Evolutionary conservation across 2,113 vertebrate genomes (phyloP).

Genomic region (Gobius niger): DNA sequence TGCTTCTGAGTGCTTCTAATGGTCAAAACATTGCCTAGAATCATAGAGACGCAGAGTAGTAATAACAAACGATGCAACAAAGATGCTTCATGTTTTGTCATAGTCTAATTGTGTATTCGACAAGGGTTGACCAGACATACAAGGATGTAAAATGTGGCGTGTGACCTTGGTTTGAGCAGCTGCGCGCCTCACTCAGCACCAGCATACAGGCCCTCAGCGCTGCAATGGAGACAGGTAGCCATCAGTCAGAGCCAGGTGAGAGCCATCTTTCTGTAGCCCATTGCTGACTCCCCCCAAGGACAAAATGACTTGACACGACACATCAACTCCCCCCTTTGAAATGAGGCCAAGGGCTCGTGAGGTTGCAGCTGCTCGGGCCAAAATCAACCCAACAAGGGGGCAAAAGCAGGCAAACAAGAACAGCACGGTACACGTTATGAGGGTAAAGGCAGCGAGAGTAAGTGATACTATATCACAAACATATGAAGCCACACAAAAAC

Average conservation of each 20-base stretch:
- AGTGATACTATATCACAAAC: neutral
- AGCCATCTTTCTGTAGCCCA: slow-evolving; percentile 82
- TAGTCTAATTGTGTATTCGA: slow-evolving; percentile 8
- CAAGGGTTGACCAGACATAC: slow-evolving; percentile 30
- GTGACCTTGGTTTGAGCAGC: slow-evolving; percentile 68
- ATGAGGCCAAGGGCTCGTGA: slow-evolving; percentile 65
- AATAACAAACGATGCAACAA: neutral
- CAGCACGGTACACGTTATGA: neutral
- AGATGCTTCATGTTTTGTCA: slow-evolving; percentile 5
- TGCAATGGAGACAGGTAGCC: slow-evolving; percentile 74
- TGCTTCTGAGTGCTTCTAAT: too few relatives aligned
- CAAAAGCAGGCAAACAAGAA: slow-evolving; percentile 24
- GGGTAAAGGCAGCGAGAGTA: slow-evolving; percentile 7
- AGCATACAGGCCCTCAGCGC: slow-evolving; percentile 76
- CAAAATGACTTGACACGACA: slow-evolving; percentile 85
- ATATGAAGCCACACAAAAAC: slow-evolving; percentile 31
- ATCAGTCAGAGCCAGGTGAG: slow-evolving; percentile 87
- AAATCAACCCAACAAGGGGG: slow-evolving; percentile 52
- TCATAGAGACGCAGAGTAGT: neutral
- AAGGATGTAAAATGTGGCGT: slow-evolving; percentile 14
- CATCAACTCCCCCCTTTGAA: slow-evolving; percentile 70
- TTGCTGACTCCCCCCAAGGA: slow-evolving; percentile 83
- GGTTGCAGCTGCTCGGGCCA: slow-evolving; percentile 68
- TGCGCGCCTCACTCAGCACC: slow-evolving; percentile 68
- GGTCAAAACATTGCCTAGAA: too few relatives aligned